Evolutionary conservation across 2,113 vertebrate genomes (phyloP).

Genomic region (Vireo altiloquus): DNA sequence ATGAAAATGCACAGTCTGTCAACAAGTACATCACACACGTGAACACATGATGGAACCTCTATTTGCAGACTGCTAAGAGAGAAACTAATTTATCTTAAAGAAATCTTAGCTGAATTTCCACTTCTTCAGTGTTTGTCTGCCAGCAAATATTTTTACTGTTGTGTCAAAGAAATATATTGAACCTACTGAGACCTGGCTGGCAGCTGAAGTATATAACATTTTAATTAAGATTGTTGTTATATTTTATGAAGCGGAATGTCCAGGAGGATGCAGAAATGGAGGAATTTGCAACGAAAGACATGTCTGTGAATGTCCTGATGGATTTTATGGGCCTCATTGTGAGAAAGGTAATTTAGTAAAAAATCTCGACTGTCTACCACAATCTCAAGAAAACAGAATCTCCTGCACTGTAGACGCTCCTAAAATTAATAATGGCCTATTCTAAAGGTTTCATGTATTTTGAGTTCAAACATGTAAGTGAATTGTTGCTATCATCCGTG

Average conservation of each 20-base stretch:
- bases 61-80: neutral
- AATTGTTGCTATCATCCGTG: neutral
- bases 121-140: neutral
- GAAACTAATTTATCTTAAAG: neutral
- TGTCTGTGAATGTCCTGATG: slow-evolving; percentile 86
- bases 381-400: neutral
- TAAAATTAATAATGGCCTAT: neutral
- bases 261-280: slow-evolving; percentile 87
- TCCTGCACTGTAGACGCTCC: neutral
- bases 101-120: neutral
- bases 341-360: slow-evolving; percentile 82
- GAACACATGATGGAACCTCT: neutral
- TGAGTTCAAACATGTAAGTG: neutral
- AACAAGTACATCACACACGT: accelerated
- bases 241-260: slow-evolving; percentile 81
- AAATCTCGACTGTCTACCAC: neutral
- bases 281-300: slow-evolving; percentile 85
- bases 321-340: slow-evolving; percentile 87
- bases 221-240: slow-evolving; percentile 11
- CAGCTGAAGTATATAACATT: neutral
- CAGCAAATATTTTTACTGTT: neutral
- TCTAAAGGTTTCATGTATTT: neutral
- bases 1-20: neutral
- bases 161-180: neutral
- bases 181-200: neutral